phyloP scores from a whole-genome alignment of 2,113 vertebrate genomes.

The Zeus faber region DNA sequence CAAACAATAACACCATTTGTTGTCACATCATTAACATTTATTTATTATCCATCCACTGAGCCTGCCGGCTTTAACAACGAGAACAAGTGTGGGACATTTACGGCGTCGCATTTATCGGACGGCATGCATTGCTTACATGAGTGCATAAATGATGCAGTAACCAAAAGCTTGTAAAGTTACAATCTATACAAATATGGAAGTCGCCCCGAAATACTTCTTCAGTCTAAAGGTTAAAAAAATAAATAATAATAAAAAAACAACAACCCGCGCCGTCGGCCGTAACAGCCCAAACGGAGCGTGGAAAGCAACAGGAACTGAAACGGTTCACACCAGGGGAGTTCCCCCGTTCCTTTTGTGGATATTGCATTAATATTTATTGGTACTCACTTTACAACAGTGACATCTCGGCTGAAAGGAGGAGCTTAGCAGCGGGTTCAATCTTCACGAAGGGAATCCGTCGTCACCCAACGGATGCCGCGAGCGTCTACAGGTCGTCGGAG shows the following conservation, averaged over 20 bases:
- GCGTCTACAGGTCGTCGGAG: slow-evolving; percentile 18
- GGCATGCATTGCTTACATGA: slow-evolving; percentile 62
- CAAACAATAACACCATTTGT: too few species aligned
- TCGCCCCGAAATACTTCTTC: slow-evolving; percentile 3
- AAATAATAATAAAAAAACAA: too few species aligned
- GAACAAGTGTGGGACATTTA: slow-evolving; percentile 8
- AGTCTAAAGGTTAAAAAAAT: slow-evolving; percentile 16
- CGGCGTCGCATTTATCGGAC: slow-evolving; percentile 55
- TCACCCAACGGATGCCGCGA: slow-evolving; percentile 10
- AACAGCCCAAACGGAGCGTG: too few species aligned
- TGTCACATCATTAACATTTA: too few species aligned
- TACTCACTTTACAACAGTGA: slow-evolving; percentile 7
- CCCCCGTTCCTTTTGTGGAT: slow-evolving; percentile 1
- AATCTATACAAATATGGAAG: slow-evolving; percentile 28
- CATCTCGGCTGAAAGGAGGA: slow-evolving; percentile 20
- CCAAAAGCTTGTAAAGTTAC: slow-evolving; percentile 30
- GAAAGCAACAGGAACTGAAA: neutral
- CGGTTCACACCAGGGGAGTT: slow-evolving; percentile 9
- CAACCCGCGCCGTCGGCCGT: too few species aligned
- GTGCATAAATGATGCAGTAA: slow-evolving; percentile 53
- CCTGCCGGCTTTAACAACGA: too few species aligned
- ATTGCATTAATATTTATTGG: slow-evolving; percentile 14
- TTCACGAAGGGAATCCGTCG: slow-evolving; percentile 3
- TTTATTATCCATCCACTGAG: too few species aligned
- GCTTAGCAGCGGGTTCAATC: slow-evolving; percentile 5